Evolutionary conservation across 2,888 invertebrate species (phyloP), one percentile per base, ranked within the genome.

Genomic region (Dendrolimus pini): DNA sequence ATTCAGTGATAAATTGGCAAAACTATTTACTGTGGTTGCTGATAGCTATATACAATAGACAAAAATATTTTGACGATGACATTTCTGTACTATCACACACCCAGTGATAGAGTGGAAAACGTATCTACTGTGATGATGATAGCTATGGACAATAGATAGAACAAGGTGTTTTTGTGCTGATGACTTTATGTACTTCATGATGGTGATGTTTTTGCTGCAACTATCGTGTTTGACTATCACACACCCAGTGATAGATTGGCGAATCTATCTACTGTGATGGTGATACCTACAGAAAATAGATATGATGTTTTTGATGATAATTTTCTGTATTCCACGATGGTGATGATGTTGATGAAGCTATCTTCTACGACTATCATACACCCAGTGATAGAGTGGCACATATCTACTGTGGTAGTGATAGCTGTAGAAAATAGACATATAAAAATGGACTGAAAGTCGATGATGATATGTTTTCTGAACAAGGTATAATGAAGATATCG

Each of bases 191-290:
- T 18, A 18, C 18, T 18, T 2, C 18, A 14, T 7, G 54, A 14
- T 14, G 18, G 18, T 18, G 14, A 54, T 30, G 18, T 18, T 18
- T 0, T 2, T 9, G 56, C 1, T 54, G 30, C 9, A 41, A 56
- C 59, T 54, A 30, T 42, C 53, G 56, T 6, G 47, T 14, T 56
- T 55, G 56, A 60, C 58, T 58, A 58, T 59, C 56, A 56, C 53
- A 56, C 57, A 61, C 59, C 60, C 61, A 63, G 63, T 61, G 63
- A 61, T 54, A 63, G 60, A 60, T 56, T 59, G 52, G 54, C 10
- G 54, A 53, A 52, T 60, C 54, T 63, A 55, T 60, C 58, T 55
- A 58, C 61, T 58, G 18, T 10, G 54, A 30, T 30, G 18, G 18
- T 1, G 18, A 18, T 2, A 18, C 18, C 18, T 18, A 18, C 18